These are phyloP conservation scores for Pinctada fucata DNA, from an alignment of 2,888 invertebrate species.

Conservation along the genomic window DNA sequence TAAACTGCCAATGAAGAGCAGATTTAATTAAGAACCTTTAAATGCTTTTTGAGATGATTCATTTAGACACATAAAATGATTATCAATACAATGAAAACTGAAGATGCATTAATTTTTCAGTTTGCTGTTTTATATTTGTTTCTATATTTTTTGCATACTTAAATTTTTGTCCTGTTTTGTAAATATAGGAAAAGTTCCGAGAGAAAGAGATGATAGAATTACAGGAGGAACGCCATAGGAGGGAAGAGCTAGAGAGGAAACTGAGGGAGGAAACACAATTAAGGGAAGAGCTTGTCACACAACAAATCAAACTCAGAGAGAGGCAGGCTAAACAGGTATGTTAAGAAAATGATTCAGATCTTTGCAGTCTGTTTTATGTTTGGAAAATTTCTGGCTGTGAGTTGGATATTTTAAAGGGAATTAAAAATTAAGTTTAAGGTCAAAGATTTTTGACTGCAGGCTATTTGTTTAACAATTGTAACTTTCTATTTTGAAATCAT, in stretches of 20 bases:
- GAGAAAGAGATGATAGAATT: conserved; percentile 79
- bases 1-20: too few species aligned
- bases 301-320: conserved; percentile 76
- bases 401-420: too few species aligned
- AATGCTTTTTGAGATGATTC: too few species aligned
- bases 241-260: conserved; percentile 75
- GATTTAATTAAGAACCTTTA: too few species aligned
- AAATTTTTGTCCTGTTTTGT: not conserved
- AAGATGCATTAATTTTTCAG: not conserved
- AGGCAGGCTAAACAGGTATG: conserved; percentile 69
- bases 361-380: too few species aligned
- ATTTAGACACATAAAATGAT: too few species aligned
- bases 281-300: conserved; percentile 67
- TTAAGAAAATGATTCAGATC: not conserved
- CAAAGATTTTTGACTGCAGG: too few species aligned
- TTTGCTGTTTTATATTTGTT: not conserved
- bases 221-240: conserved; percentile 73
- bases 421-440: too few species aligned
- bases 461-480: too few species aligned
- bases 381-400: too few species aligned
- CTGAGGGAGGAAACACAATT: conserved; percentile 76
- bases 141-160: too few species aligned
- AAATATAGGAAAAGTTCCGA: conserved; percentile 72
- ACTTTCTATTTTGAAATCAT: too few species aligned
- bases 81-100: not conserved